phyloP scores from a whole-genome alignment of 2,888 invertebrate species.

The Tineola bisselliella region DNA sequence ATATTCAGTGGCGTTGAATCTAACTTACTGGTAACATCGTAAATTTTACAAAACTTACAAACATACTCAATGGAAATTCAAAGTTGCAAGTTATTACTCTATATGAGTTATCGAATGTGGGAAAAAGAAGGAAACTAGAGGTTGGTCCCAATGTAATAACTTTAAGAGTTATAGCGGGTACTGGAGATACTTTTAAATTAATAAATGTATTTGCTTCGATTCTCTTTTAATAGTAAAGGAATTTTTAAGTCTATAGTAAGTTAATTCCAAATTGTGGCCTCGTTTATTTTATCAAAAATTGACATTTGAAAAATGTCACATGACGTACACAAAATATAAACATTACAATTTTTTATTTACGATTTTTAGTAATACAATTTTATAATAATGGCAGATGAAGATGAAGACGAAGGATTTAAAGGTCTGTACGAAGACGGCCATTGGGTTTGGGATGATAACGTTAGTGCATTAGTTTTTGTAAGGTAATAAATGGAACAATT shows the following conservation, averaged over 20 bases:
- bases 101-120: background rate
- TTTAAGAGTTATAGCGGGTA: background rate
- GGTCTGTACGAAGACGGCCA: slow-evolving; percentile 55
- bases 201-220: no score
- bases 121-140: background rate
- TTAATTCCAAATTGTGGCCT: no score
- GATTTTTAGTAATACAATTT: background rate
- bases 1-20: slow-evolving; percentile 50
- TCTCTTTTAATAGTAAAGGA: no score
- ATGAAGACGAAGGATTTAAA: slow-evolving; percentile 44
- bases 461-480: slow-evolving; percentile 33
- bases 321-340: background rate
- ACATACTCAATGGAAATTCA: slow-evolving; percentile 48
- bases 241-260: no score
- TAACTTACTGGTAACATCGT: slow-evolving; percentile 55
- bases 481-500: no score
- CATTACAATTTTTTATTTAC: background rate
- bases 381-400: slow-evolving; percentile 44
- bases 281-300: no score
- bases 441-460: slow-evolving; percentile 59
- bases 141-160: background rate
- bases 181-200: no score
- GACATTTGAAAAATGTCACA: no score
- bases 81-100: slow-evolving; percentile 39
- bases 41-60: slow-evolving; percentile 58